Evolutionary conservation across 23 tunicate species (phyloP), one percentile per base, ranked within the genome.

Genomic region (Ascidia mentula): DNA sequence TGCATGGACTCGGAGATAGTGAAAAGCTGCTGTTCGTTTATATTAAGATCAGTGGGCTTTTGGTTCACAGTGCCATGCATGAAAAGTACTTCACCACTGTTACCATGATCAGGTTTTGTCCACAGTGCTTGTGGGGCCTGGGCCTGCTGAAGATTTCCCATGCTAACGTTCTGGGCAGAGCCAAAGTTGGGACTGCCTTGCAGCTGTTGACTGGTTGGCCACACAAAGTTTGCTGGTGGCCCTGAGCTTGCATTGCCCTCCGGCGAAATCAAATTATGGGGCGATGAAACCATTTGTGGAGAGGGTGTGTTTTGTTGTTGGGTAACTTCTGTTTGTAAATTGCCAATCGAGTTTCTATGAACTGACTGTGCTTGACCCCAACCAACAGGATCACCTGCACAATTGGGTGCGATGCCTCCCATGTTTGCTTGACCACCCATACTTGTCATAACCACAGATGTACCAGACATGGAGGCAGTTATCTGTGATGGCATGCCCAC

Each of bases 1-100:
- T 75, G 38, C 81, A 83, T 83, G 6, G 76, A 59, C 28, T 76
- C 78, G 26, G 78, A 20, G 9, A 37, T 74, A 28, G 53, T 39
- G 8, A 39, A 39, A 30, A 74, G 37, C 53, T 74, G 78, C 78
- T 74, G 78, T 35, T 74, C 65, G 13, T 28, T 28, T 28, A 53
- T 53, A 6, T 26, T 20, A 53, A 53, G 65, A 26, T 53, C 65
- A 9, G 28, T 53, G 65, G 65, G 4, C 22, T 53, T 28, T 20
- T 26, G 7, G 65, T 53, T 53, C 24, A 53, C 65, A 53, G 65
- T 53, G 65, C 65, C 65, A 53, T 53, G 65, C 4, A 28, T 53
- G 65, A 53, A 53, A 3, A 53, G 24, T 20, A 53, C 65, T 5
- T 53, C 13, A 53, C 24, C 24, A 28, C 13, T 53, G n/a, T n/a